These are phyloP conservation scores for Zaprionus gabonicus DNA, from an alignment of 1,140 invertebrate species.

Conservation along the genomic window DNA sequence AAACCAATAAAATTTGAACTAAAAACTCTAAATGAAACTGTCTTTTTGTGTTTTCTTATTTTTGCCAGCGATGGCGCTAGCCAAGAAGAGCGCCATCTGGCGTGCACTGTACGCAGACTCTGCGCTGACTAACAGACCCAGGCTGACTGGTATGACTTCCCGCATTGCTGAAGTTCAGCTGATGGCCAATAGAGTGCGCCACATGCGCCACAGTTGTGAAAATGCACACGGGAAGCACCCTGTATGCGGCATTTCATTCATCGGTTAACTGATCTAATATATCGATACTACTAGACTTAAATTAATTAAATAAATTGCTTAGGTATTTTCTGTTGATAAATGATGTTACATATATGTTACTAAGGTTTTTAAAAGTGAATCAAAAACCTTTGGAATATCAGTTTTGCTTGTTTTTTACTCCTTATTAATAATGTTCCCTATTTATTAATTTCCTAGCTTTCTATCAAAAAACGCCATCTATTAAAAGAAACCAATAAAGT, in stretches of 20 bases:
- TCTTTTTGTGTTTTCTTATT: neutral
- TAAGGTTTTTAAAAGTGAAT: no score
- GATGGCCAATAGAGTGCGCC: conserved; percentile 4
- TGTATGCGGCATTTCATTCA: neutral
- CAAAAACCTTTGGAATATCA: no score
- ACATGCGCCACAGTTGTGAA: neutral
- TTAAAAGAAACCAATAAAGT: conserved; percentile 63
- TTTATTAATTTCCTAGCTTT: no score
- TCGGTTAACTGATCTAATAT: neutral
- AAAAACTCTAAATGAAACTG: conserved; percentile 41
- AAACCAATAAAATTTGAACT: conserved; percentile 73
- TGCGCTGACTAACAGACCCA: neutral
- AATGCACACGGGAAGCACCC: neutral
- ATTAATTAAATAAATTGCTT: neutral
- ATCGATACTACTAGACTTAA: neutral
- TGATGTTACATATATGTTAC: no score
- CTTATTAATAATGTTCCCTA: no score
- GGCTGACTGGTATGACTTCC: conserved; percentile 14
- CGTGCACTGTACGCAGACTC: neutral
- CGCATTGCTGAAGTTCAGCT: neutral
- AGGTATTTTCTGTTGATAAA: no score
- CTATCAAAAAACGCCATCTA: neutral
- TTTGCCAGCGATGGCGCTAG: conserved; percentile 8
- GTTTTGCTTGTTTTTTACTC: no score
- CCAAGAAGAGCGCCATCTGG: conserved; percentile 9